These are phyloP conservation scores for Cryptotermes secundus DNA, from an alignment of 1,140 invertebrate species.

Conservation along the genomic window DNA sequence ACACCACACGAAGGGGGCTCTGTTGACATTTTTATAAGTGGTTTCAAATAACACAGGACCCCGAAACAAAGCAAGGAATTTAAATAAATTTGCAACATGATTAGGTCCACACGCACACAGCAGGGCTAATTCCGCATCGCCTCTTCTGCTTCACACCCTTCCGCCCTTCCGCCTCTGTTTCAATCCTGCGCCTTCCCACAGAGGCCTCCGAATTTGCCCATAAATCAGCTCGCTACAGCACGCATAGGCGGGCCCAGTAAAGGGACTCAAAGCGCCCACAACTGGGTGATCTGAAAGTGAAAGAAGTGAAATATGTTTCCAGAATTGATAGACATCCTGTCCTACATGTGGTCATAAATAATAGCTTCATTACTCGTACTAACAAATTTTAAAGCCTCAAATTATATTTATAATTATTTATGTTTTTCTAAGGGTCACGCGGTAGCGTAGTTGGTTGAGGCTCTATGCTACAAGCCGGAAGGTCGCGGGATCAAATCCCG, in stretches of 20 bases:
- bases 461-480: too few relatives aligned
- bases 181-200: neutral
- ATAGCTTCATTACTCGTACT: too few relatives aligned
- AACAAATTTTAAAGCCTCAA: too few relatives aligned
- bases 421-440: too few relatives aligned
- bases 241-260: neutral
- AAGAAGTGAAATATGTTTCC: neutral
- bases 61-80: neutral
- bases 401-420: too few relatives aligned
- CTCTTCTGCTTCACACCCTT: neutral
- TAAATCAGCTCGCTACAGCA: neutral
- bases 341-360: too few relatives aligned
- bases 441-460: too few relatives aligned
- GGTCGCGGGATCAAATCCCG: too few relatives aligned
- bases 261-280: neutral
- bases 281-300: neutral
- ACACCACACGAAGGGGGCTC: neutral
- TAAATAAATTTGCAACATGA: constrained; percentile 17
- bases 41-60: neutral
- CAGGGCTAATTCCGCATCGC: neutral
- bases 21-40: neutral
- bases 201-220: constrained; percentile 13
- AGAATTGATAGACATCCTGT: too few relatives aligned
- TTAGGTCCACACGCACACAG: neutral
- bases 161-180: too few relatives aligned